Evolutionary conservation across 2,113 vertebrate species (phyloP).

Genomic region (Conger conger): DNA sequence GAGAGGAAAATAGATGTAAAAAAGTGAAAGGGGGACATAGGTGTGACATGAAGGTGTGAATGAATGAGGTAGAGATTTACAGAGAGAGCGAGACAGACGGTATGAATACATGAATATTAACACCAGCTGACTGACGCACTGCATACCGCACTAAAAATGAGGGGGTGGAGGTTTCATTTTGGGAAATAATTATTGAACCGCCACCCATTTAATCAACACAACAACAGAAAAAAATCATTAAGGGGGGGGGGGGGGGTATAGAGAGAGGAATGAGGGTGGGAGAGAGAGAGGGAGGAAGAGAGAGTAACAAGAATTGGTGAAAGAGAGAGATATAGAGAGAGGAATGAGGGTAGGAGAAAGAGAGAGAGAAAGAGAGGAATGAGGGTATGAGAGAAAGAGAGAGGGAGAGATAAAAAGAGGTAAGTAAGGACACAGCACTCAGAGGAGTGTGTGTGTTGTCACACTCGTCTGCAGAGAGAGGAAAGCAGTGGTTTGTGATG

Average conservation of each 20-base stretch:
- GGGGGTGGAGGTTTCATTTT: too few species aligned
- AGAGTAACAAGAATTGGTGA: too few species aligned
- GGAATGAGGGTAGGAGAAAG: slow-evolving; percentile 46
- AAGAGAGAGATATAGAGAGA: background rate
- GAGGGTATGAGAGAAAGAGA: slow-evolving; percentile 47
- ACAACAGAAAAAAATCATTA: background rate
- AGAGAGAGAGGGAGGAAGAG: background rate
- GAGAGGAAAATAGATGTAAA: background rate
- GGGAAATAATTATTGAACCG: too few species aligned
- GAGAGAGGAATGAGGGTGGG: background rate
- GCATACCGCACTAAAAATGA: slow-evolving; percentile 40
- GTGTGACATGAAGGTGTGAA: background rate
- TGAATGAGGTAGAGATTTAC: background rate
- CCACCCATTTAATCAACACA: too few species aligned
- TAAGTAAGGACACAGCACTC: slow-evolving; percentile 43
- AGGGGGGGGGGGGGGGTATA: too few species aligned
- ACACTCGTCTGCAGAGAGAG: background rate
- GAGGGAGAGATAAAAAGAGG: slow-evolving; percentile 45
- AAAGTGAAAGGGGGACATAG: background rate
- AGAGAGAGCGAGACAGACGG: slow-evolving; percentile 45
- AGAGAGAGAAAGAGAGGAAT: slow-evolving; percentile 37
- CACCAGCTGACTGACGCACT: slow-evolving; percentile 41
- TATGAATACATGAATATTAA: slow-evolving; percentile 65
- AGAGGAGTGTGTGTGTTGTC: background rate
- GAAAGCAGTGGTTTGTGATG: background rate